Conservation (phyloP, 2,888 invertebrate genomes). For the Steinernema carpocapsae region DNA sequence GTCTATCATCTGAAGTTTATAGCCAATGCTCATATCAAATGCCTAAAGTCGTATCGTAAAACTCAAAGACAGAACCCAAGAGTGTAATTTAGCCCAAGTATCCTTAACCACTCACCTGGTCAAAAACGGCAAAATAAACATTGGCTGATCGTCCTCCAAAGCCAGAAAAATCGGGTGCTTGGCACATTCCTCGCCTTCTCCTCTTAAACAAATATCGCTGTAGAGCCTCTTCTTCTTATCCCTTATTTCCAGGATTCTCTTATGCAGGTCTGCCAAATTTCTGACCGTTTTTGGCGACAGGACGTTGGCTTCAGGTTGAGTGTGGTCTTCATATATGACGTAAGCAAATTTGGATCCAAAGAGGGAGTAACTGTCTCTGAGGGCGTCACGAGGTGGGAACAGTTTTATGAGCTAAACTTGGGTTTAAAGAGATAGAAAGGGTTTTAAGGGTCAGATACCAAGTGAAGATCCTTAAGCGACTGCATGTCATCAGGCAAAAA, state of each 20-base stretch:
- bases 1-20: slow-evolving; percentile 40
- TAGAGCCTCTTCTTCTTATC: slow-evolving; percentile 37
- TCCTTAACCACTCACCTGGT: slow-evolving; percentile 13
- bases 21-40: too few relatives aligned
- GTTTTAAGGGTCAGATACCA: too few relatives aligned
- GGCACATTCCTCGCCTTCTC: slow-evolving; percentile 44
- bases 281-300: slow-evolving; percentile 45
- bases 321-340: slow-evolving; percentile 58
- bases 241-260: slow-evolving; percentile 46
- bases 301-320: slow-evolving; percentile 49
- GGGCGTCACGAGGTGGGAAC: slow-evolving; percentile 64
- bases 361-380: slow-evolving; percentile 65
- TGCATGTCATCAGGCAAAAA: slow-evolving; percentile 67
- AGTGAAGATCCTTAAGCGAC: slow-evolving; percentile 57
- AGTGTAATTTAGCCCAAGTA: too few relatives aligned
- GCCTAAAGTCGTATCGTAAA: too few relatives aligned
- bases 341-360: slow-evolving; percentile 65
- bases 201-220: neutral
- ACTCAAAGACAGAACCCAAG: too few relatives aligned
- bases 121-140: slow-evolving; percentile 25
- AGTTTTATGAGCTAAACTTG: slow-evolving; percentile 50
- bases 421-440: neutral
- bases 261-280: slow-evolving; percentile 51
- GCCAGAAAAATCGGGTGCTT: slow-evolving; percentile 44
- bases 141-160: slow-evolving; percentile 42